Evolutionary conservation across 2,113 vertebrate genomes (phyloP).

Genomic region (Myrmecobius fasciatus): DNA sequence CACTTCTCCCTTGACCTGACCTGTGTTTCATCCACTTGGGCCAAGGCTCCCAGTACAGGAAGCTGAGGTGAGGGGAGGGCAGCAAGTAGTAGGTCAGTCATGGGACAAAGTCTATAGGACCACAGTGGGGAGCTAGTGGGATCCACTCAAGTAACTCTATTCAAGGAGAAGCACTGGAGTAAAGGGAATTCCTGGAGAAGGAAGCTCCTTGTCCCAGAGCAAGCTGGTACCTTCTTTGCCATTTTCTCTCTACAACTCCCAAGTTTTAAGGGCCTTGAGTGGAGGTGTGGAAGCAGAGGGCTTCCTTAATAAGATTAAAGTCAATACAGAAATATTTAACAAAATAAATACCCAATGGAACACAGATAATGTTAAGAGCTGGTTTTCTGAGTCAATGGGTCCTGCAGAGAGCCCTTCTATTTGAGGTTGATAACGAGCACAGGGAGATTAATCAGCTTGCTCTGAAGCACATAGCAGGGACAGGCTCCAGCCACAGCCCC

Average conservation of each 20-base stretch:
- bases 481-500: not conserved
- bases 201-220: not conserved
- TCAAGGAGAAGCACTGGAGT: not conserved
- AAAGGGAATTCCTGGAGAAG: not conserved
- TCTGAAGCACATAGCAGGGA: not conserved
- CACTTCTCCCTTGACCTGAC: too few relatives aligned
- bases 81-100: not conserved
- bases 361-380: not conserved
- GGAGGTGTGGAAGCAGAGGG: not conserved
- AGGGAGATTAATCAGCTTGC: not conserved
- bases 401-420: not conserved
- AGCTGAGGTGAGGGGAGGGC: not conserved
- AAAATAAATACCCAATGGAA: not conserved
- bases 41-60: not conserved
- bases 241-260: not conserved
- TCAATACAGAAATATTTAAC: not conserved
- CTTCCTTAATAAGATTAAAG: not conserved
- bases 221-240: not conserved
- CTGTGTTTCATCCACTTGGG: not conserved
- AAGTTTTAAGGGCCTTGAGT: not conserved
- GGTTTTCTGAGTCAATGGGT: not conserved
- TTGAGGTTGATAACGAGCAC: not conserved
- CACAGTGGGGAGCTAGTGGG: not conserved
- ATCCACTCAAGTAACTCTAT: not conserved
- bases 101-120: not conserved